Base-by-base conservation (phyloP, 1,140 invertebrate species). In the Physella acuta region DNA sequence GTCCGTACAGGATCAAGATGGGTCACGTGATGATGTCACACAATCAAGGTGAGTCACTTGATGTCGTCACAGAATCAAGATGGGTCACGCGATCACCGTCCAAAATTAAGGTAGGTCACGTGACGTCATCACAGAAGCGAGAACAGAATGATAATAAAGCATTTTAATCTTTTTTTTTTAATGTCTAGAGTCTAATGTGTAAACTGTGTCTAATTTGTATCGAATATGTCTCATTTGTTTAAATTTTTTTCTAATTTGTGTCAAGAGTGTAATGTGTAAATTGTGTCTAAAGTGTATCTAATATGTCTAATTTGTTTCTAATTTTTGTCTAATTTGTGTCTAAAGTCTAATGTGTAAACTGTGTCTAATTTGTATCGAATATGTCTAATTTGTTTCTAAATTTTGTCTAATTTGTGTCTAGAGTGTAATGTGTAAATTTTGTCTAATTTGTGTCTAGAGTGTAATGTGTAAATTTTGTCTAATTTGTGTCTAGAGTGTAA, bases 41-140 rank as follows among this genome's bases (percentile, higher is more conserved):
- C 8, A 14, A 28, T 8, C 8, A 26, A 39, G 3, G 37, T 39
- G 5, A 3, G 5, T 11, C 26, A 11, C 14, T 11, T 59, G 31
- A 33, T 33, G 56, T 14, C 53, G 5, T 55, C n/a, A 8, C 39
- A 11, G 39, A 44, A 8, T 11, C 20, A 44, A 44, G 39, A 11
- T 44, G 39, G 20, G 39, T 8, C 8, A 44, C 8, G 39, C 20
- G 20, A 44, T 11, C 8, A 44, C 39, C 20, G 39, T 44, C 20
- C 34, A 49, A 24, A 24, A 68, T 68, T 28, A 68, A 49, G 56
- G 66, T 68, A 55, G 5, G 39, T 28, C 5, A 30, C 33, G 5
- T 5, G 37, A 14, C 3, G 16, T 5, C 4, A 8, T 16, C 33
- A 11, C 28, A 59, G 8, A 8, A 11, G 8, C 39, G 20, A 5